Percentiles rank a stretch among this genome's conserved stretches.
Evolutionary conservation across 2,113 vertebrate species (phyloP).

Genomic region (Ellobius talpinus): DNA sequence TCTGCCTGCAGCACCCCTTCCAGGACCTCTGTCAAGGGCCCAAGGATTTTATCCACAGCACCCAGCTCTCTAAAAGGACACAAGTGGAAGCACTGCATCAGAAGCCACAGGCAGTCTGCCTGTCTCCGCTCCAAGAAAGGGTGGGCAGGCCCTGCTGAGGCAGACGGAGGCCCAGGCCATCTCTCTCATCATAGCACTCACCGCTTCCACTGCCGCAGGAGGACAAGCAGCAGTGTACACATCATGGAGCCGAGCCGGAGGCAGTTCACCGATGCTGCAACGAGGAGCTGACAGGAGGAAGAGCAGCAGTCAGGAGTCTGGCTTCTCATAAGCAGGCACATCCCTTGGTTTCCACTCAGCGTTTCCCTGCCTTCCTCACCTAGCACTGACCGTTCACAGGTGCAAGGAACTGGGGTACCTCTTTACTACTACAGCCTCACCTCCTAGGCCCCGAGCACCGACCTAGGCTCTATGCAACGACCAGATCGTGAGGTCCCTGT

Average conservation of each 20-base stretch:
- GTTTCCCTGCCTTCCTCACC: background rate
- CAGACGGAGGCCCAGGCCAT: no score
- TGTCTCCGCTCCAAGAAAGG: background rate
- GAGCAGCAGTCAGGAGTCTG: background rate
- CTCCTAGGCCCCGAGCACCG: background rate
- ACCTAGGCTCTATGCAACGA: fast-evolving
- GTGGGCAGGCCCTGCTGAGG: background rate
- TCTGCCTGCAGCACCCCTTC: slow-evolving; percentile 95
- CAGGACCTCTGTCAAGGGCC: slow-evolving; percentile 94
- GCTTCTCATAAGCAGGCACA: background rate
- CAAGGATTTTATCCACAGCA: slow-evolving; percentile 92
- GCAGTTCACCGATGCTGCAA: slow-evolving; percentile 91
- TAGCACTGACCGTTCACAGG: background rate
- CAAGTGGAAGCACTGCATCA: background rate
- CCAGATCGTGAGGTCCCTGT: background rate
- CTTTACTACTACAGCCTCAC: background rate
- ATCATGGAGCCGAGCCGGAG: slow-evolving; percentile 96
- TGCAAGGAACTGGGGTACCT: background rate
- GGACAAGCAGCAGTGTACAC: slow-evolving; percentile 94
- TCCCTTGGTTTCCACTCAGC: background rate
- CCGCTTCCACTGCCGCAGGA: slow-evolving; percentile 96
- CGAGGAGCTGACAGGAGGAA: slow-evolving; percentile 88
- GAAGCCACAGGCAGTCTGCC: background rate
- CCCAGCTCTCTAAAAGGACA: slow-evolving; percentile 89
- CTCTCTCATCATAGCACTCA: slow-evolving; percentile 68